Percentiles rank a stretch among this genome's conserved stretches.
These are phyloP conservation scores for Ichneumon xanthorius DNA, from an alignment of 2,888 invertebrate species.

Conservation along the genomic window DNA sequence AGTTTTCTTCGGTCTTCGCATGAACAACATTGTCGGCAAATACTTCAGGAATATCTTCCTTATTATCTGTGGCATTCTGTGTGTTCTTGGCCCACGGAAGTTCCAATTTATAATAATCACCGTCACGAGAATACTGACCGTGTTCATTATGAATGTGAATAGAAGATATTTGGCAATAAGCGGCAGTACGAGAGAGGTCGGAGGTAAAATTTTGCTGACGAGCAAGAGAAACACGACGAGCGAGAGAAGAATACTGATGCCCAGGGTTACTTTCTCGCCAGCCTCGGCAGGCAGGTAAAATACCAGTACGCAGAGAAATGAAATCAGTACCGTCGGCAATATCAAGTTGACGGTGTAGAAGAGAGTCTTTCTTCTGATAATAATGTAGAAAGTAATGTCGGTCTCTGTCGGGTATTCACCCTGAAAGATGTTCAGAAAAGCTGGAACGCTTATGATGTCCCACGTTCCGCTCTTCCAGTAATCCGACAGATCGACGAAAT, in stretches of 20 bases:
- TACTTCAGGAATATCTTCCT: constrained; percentile 97
- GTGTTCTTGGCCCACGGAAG: constrained; percentile 98
- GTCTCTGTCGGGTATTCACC: constrained; percentile 95
- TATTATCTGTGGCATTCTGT: constrained; percentile 95
- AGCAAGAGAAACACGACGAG: constrained; percentile 99
- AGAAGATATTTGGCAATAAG: constrained; percentile 99
- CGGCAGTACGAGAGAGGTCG: constrained; percentile 98
- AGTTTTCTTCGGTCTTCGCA: constrained; percentile 98
- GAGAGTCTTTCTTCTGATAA: constrained; percentile 97
- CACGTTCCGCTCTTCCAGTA: constrained; percentile 99
- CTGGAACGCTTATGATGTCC: constrained; percentile 98
- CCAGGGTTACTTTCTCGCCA: constrained; percentile 98
- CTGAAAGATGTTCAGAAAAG: constrained; percentile 95
- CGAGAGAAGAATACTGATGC: constrained; percentile 99
- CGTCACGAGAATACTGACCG: constrained; percentile 99
- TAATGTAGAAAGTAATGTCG: constrained; percentile 98
- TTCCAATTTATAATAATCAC: constrained; percentile 99
- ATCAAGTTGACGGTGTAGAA: constrained; percentile 99
- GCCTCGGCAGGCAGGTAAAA: constrained; percentile 99
- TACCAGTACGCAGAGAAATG: constrained; percentile 98
- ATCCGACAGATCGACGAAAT: constrained; percentile 97
- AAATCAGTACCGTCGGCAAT: constrained; percentile 99
- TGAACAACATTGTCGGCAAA: constrained; percentile 95
- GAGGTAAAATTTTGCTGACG: constrained; percentile 99
- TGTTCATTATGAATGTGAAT: constrained; percentile 99